Base-by-base conservation (phyloP, 1,140 invertebrate species). In the Asobara japonica region DNA sequence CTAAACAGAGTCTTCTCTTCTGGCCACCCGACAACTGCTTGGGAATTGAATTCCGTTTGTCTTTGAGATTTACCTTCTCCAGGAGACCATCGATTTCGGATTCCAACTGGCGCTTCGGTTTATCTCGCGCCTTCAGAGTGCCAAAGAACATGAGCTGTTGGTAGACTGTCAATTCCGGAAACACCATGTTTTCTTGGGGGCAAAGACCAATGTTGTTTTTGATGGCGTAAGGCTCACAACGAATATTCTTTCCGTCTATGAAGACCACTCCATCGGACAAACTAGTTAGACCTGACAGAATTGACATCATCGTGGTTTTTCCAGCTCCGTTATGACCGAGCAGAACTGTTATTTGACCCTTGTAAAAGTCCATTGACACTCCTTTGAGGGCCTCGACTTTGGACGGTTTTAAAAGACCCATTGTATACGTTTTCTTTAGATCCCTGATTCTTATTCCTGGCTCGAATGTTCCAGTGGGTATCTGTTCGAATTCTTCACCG, bases 181-280 rank as follows among this genome's bases (percentile, higher is more conserved):
- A 98, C 0, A 99, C 89, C 71, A 98, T 93, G 85, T 99, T 96
- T 82, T 98, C 95, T 84, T 99, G 98, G 8, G 97, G 97, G 86
- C 97, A 99, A 27, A 94, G 83, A 5, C 94, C 94, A 2, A 95
- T 84, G 80, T 90, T 90, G 11, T 86, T 84, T 71, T 91, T 86
- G 72, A 89, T 84, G 27, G 31, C 75, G 5, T 84, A 76, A 36
- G 90, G 87, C 66, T 91, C 83, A 33, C 81, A 88, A 36, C 84
- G 78, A 38, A 94, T 90, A 79, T 93, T 90, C 84, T 88, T 89
- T n/a, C 90, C 91, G 79, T 92, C 91, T 36, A 93, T 88, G 16
- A 88, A 60, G 16, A 93, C 91, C 68, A 89, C 89, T 25, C 93
- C 93, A 73, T 85, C 85, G 0, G 89, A 89, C 36, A 92, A 89